Percentiles rank a stretch among this genome's conserved stretches.
Evolutionary conservation across 2,888 invertebrate genomes (phyloP).

Genomic region (Epistrophe eligans): DNA sequence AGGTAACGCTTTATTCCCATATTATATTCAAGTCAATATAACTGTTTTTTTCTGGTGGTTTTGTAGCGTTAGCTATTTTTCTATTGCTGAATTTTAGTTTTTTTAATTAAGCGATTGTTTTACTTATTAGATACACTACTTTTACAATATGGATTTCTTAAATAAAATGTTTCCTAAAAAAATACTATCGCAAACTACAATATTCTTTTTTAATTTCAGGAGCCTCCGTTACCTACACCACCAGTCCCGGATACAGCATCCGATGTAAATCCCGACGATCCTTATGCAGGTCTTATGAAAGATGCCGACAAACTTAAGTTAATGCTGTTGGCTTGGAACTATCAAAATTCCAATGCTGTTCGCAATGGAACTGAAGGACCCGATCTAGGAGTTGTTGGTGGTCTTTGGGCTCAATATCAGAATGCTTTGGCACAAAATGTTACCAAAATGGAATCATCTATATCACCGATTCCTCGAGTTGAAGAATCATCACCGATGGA

Average conservation of each 20-base stretch:
- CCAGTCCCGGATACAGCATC: slow-evolving; percentile 66
- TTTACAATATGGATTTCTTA: too few species aligned
- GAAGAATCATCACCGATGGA: slow-evolving; percentile 86
- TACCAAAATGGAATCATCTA: slow-evolving; percentile 83
- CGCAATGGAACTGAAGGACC: slow-evolving; percentile 86
- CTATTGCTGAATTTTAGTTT: too few species aligned
- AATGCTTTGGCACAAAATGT: slow-evolving; percentile 90
- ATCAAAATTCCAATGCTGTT: slow-evolving; percentile 90
- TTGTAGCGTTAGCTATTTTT: too few species aligned
- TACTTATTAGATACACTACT: too few species aligned
- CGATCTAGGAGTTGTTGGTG: slow-evolving; percentile 86
- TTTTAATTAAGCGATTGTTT: too few species aligned
- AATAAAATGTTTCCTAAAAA: not conserved
- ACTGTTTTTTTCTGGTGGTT: too few species aligned
- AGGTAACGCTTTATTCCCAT: too few species aligned
- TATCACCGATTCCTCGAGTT: slow-evolving; percentile 84
- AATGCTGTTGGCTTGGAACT: slow-evolving; percentile 95
- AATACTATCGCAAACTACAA: not conserved
- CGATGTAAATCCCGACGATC: slow-evolving; percentile 78
- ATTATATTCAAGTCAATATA: too few species aligned
- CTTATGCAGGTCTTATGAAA: slow-evolving; percentile 86
- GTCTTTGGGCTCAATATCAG: slow-evolving; percentile 94
- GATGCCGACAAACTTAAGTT: slow-evolving; percentile 94
- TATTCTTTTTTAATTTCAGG: slow-evolving; percentile 65
- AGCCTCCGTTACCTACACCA: slow-evolving; percentile 78